Base-by-base conservation (phyloP, 2,888 invertebrate species). In the Thumatha senex region DNA sequence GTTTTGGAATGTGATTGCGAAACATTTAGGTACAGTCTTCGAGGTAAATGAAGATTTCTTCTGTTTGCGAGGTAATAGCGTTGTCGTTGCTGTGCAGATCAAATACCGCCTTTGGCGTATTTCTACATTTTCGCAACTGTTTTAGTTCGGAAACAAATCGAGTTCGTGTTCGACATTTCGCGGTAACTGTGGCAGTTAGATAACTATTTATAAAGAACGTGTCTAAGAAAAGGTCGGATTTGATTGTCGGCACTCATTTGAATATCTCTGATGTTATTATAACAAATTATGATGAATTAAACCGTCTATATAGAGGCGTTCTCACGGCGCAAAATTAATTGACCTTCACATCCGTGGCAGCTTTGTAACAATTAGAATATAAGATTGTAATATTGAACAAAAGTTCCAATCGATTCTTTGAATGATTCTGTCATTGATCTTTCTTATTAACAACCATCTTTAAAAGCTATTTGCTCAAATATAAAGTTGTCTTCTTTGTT, bases 141-240 rank as follows among this genome's bases (percentile, higher is more conserved):
- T 78, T 84, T 76, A 74, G 81, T 78, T 86, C 80, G 78, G 81
- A 83, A 88, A 86, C 83, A 84, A 88, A 87, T 87, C 79, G 87
- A 86, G 82, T 85, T 89, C 86, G 86, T 87, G 88, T 89, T 86
- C 86, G 87, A 88, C 89, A 89, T 89, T 89, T 89, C 80, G 86
- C 84, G 87, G 89, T 86, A 85, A 86, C 82, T 76, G 82, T 67
- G 67, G 84, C 82, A 84, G 82, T 86, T 83, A 86, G 86, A 89
- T 82, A 86, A 89, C 89, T 88, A 86, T 89, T 87, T 89, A 90
- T 88, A 89, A 89, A 85, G 84, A 89, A 88, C 88, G 88, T 90
- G 88, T 88, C 85, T 88, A 74, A 80, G 84, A 83, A 90, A 91
- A 91, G 90, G 91, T 91, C 88, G 89, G 74, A 88, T 89, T 86